A percentile compares a stretch with the other conserved stretches of the same genome.
These are phyloP conservation scores for Cynopterus brachyotis DNA, from an alignment of 2,113 vertebrate species.

Conservation along the genomic window DNA sequence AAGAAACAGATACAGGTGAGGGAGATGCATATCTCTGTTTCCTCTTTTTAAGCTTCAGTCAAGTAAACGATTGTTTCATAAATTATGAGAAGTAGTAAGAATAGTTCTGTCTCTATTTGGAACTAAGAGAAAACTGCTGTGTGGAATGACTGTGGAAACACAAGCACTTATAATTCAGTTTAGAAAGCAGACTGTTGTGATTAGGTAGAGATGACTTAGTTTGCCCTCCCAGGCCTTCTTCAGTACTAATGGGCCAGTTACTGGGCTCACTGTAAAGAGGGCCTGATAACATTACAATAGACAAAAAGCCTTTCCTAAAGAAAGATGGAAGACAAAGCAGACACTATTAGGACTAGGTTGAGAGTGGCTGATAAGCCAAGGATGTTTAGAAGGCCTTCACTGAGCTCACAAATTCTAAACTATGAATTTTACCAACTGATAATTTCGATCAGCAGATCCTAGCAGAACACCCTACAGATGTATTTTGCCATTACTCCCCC, in stretches of 20 bases:
- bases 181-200: background rate
- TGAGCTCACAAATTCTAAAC: background rate
- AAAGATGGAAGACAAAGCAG: background rate
- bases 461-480: background rate
- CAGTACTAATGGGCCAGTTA: background rate
- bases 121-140: background rate
- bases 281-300: background rate
- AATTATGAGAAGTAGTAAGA: background rate
- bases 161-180: background rate
- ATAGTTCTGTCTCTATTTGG: background rate
- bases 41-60: background rate
- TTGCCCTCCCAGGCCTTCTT: background rate
- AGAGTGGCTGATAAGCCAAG: background rate
- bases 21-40: background rate
- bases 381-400: background rate
- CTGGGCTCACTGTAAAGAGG: background rate
- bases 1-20: background rate
- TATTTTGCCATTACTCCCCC: background rate
- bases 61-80: background rate
- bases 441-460: background rate
- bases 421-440: background rate
- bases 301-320: background rate
- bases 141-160: background rate
- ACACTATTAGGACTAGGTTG: background rate
- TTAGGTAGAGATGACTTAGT: background rate